phyloP scores from a whole-genome alignment of 2,888 invertebrate genomes.

The Synergus gifuensis region DNA sequence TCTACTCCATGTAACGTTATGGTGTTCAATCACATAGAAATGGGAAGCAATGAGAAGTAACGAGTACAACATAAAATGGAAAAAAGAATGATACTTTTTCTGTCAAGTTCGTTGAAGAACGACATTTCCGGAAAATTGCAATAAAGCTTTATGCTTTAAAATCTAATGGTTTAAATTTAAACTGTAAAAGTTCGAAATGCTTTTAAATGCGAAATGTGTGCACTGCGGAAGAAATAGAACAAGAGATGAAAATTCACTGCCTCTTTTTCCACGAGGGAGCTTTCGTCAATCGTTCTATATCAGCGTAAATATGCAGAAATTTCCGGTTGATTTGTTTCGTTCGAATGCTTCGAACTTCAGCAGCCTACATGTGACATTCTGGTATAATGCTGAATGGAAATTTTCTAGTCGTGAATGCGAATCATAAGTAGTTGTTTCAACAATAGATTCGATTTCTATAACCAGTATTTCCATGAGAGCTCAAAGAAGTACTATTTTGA shows the following conservation, averaged over 20 bases:
- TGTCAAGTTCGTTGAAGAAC: constrained; percentile 10
- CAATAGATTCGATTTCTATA: no score
- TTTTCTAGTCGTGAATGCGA: background rate
- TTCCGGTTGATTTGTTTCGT: background rate
- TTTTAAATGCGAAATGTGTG: background rate
- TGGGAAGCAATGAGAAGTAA: constrained; percentile 1
- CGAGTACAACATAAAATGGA: no score
- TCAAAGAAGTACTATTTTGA: background rate
- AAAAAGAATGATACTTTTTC: background rate
- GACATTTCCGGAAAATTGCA: background rate
- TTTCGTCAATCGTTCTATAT: background rate
- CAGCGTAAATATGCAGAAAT: background rate
- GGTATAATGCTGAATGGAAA: background rate
- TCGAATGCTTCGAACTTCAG: background rate
- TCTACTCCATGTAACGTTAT: constrained; percentile 21
- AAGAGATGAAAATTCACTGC: background rate
- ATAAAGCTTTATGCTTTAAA: background rate
- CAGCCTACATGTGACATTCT: background rate
- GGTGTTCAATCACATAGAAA: constrained; percentile 9
- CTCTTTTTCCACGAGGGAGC: background rate
- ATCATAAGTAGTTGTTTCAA: background rate
- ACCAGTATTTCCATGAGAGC: no score
- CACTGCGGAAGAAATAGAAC: background rate
- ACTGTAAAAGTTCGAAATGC: background rate
- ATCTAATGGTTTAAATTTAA: background rate